Base-by-base conservation (phyloP, 2,888 invertebrate genomes). In the Lathronympha strigana region DNA sequence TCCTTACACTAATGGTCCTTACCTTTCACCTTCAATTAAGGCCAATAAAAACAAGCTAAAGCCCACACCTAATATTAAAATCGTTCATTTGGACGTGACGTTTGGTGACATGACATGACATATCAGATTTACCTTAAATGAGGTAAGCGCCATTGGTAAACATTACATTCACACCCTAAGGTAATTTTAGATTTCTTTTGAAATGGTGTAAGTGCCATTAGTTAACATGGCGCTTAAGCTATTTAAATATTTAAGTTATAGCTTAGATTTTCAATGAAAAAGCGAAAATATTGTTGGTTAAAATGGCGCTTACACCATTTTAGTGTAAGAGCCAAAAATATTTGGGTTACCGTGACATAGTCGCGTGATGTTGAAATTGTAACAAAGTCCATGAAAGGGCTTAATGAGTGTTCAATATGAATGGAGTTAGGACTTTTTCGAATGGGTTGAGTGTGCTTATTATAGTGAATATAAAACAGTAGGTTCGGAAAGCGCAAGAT, bases 281-380 rank as follows among this genome's bases (percentile, higher is more conserved):
- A 47, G 47, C 6, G 13, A 23, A 23, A 45, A 45, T 45, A 45
- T 45, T 5, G 17, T 47, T 47, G n/a, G 23, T 47, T 23, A 47
- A 23, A 47, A 47, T 47, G 47, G 13, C 47, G 23, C 47, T 47
- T 47, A 47, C 23, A n/a, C n/a, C 9, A 0, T 47, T 47, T 23
- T 8, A 47, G 6, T 6, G 0, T 23, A 6, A 23, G 1, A 13
- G 0, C 5, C 5, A 23, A 3, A 47, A 47, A 47, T 47, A 62
- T 62, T 62, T 62, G 62, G 62, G 62, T 62, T 47, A 62, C 54
- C 17, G 62, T 62, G 54, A 54, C 45, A 50, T 38, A 17, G 17
- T 54, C 53, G 62, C 45, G 43, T 54, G 53, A 45, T 23, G 17
- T 47, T 33, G 17, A 31, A 40, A 47, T 54, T 2, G 31, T 21